phyloP scores from a whole-genome alignment of 2,888 invertebrate genomes.

The Synergus umbraculus region DNA sequence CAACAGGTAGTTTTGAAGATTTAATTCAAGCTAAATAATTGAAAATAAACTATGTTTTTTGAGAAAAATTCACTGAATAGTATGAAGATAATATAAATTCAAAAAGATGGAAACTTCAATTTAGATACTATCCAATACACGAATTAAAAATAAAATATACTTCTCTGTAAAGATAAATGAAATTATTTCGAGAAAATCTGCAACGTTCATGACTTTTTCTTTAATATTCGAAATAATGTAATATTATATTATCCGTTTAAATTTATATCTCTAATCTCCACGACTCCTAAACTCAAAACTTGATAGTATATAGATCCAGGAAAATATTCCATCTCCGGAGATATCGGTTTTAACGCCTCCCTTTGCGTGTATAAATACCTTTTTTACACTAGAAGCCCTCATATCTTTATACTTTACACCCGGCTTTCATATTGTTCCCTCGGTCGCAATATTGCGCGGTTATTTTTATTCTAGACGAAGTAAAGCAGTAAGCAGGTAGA shows the following conservation, averaged over 20 bases:
- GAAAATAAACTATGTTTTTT: no score
- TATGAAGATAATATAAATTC: no score
- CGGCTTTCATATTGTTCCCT: slow-evolving; percentile 2
- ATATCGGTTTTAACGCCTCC: neutral
- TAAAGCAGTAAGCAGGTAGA: slow-evolving; percentile 5
- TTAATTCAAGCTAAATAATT: no score
- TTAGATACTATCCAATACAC: no score
- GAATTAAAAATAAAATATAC: no score
- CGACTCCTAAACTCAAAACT: neutral
- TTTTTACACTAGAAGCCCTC: neutral
- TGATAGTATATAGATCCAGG: neutral
- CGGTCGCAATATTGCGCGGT: slow-evolving; percentile 25
- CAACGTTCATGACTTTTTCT: no score
- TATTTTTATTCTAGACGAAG: slow-evolving; percentile 18
- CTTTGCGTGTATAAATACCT: slow-evolving; percentile 2
- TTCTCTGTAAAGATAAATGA: no score
- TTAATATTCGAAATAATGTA: no score
- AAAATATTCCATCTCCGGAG: neutral
- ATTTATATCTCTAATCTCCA: neutral
- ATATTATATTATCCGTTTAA: neutral
- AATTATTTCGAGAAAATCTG: no score
- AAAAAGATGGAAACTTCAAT: no score
- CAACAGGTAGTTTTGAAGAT: no score
- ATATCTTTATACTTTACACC: slow-evolving; percentile 9
- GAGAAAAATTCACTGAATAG: no score